Conservation (phyloP, 2,113 vertebrate genomes). For the Pipa parva region DNA sequence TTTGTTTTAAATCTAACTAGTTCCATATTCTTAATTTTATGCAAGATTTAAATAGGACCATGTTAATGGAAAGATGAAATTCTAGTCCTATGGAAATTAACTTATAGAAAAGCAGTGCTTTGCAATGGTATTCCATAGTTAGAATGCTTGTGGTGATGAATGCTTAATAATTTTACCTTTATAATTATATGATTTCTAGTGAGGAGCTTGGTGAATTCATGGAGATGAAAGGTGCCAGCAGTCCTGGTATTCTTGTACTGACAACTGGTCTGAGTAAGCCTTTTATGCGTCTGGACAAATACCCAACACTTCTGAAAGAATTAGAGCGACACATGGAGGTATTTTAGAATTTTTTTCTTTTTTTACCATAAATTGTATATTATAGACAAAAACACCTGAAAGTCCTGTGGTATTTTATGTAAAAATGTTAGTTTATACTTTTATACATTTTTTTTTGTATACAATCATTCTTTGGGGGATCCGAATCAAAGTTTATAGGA, state of each 20-base stretch:
- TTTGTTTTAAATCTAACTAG: too few species aligned
- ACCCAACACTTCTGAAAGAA: slow-evolving; percentile 92
- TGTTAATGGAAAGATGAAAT: too few species aligned
- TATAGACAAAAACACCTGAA: slow-evolving; percentile 44
- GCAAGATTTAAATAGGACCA: too few species aligned
- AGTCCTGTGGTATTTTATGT: slow-evolving; percentile 12
- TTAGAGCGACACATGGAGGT: slow-evolving; percentile 99
- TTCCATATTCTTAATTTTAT: too few species aligned
- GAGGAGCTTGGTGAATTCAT: slow-evolving; percentile 94
- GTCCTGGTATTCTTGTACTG: slow-evolving; percentile 87
- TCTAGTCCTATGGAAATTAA: too few species aligned
- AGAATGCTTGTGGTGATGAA: too few species aligned
- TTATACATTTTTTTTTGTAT: too few species aligned
- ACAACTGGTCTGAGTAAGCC: slow-evolving; percentile 97
- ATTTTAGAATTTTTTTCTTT: slow-evolving; percentile 42
- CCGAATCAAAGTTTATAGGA: too few species aligned
- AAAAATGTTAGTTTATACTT: too few species aligned
- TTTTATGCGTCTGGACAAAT: slow-evolving; percentile 98
- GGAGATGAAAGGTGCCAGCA: slow-evolving; percentile 86
- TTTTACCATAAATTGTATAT: slow-evolving; percentile 43
- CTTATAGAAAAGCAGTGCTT: too few species aligned
- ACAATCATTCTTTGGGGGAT: too few species aligned
- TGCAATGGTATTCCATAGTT: too few species aligned
- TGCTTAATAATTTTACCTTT: slow-evolving; percentile 39
- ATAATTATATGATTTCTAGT: slow-evolving; percentile 57